Evolutionary conservation across 2,888 invertebrate genomes (phyloP).

Genomic region (Barypeithes pellucidus): DNA sequence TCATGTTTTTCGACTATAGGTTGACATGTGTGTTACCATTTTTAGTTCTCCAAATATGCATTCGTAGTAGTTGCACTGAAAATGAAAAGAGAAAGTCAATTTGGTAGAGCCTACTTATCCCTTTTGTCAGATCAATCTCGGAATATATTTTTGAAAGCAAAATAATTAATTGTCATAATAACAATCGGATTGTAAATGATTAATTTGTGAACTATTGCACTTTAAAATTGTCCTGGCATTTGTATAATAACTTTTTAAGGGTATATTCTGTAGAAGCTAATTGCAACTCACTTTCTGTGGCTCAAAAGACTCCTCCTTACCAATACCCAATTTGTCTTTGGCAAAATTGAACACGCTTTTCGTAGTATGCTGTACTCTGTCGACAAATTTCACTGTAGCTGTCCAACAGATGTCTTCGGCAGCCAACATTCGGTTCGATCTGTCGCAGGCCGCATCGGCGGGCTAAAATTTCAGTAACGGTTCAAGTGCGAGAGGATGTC

Average conservation of each 20-base stretch:
- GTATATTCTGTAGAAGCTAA: too few relatives aligned
- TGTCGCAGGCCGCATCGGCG: constrained; percentile 56
- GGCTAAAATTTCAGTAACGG: constrained; percentile 50
- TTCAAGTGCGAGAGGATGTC: too few relatives aligned
- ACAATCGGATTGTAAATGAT: too few relatives aligned
- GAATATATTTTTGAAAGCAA: too few relatives aligned
- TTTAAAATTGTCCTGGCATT: too few relatives aligned
- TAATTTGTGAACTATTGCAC: too few relatives aligned
- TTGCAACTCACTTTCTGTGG: constrained; percentile 60
- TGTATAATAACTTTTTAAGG: too few relatives aligned
- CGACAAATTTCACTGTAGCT: constrained; percentile 61
- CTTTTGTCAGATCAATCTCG: too few relatives aligned
- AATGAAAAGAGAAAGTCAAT: constrained; percentile 50
- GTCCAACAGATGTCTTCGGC: constrained; percentile 63
- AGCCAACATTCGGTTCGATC: constrained; percentile 58
- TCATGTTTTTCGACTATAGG: constrained; percentile 58
- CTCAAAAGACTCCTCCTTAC: constrained; percentile 57
- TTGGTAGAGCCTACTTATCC: too few relatives aligned
- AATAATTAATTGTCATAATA: too few relatives aligned
- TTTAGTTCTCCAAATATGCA: constrained; percentile 59
- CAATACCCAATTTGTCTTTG: constrained; percentile 61
- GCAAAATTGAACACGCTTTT: constrained; percentile 64
- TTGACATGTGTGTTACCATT: constrained; percentile 60
- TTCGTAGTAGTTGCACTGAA: constrained; percentile 60
- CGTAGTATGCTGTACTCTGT: constrained; percentile 62